Evolutionary conservation across 2,888 invertebrate genomes (phyloP).

Genomic region (Andricus quercusramuli): DNA sequence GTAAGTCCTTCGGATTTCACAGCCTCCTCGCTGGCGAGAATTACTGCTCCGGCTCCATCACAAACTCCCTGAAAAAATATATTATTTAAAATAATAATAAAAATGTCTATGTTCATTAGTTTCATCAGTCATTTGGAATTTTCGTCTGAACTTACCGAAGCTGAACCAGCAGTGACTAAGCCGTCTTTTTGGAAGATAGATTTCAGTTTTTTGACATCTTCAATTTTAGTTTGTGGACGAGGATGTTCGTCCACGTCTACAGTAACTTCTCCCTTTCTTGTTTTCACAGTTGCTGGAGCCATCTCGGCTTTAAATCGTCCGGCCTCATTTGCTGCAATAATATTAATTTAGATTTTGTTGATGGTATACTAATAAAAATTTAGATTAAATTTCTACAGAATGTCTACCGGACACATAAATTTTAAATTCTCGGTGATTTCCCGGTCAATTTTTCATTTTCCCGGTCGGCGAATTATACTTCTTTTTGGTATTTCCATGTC

Average conservation of each 20-base stretch:
- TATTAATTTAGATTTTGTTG: not conserved
- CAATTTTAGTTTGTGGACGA: constrained; percentile 91
- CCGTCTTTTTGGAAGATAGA: constrained; percentile 97
- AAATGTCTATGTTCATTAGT: constrained; percentile 6
- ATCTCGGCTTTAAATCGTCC: constrained; percentile 96
- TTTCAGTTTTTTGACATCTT: constrained; percentile 90
- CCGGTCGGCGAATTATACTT: no score
- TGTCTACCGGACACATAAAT: no score
- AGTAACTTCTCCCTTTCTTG: constrained; percentile 89
- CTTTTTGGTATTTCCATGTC: no score
- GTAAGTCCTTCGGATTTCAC: constrained; percentile 84
- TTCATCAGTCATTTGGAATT: not conserved
- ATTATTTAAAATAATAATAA: constrained; percentile 35
- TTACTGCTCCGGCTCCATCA: constrained; percentile 97
- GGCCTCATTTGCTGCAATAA: constrained; percentile 86
- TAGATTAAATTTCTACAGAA: not conserved
- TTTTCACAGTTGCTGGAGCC: constrained; percentile 89
- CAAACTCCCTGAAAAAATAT: constrained; percentile 88
- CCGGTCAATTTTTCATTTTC: no score
- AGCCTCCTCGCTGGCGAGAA: constrained; percentile 95
- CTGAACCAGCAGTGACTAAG: constrained; percentile 95
- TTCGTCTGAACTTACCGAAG: constrained; percentile 85
- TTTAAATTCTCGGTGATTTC: no score
- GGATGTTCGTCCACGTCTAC: constrained; percentile 96
- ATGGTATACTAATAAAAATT: not conserved